A percentile compares a stretch with the other conserved stretches of the same genome.
phyloP scores from a whole-genome alignment of 2,797 vertebrate genomes.

The Sparus aurata region DNA sequence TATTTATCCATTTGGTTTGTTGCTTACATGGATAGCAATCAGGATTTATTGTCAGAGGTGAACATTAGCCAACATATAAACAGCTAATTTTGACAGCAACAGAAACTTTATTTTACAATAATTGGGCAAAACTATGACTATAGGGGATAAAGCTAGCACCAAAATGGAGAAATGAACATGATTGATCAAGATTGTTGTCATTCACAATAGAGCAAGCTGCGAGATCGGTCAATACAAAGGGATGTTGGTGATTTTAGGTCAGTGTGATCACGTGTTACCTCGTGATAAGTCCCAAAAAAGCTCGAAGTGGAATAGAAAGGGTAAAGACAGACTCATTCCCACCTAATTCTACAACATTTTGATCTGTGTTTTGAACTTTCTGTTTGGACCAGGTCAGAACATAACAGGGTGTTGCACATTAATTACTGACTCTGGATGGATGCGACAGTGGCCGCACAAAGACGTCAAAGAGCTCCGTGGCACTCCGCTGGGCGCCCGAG shows the following conservation, averaged over 20 bases:
- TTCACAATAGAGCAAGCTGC: not conserved
- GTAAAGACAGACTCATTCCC: not conserved
- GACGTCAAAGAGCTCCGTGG: conserved; percentile 53
- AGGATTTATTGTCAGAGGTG: not conserved
- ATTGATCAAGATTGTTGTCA: not conserved
- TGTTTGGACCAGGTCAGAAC: not conserved
- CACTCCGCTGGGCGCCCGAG: conserved; percentile 42
- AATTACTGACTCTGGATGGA: conserved; percentile 5
- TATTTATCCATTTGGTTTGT: conserved; percentile 1
- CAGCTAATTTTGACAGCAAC: not conserved
- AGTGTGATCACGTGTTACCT: not conserved
- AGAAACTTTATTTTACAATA: not conserved
- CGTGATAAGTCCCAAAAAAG: conserved; percentile 6
- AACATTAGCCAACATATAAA: not conserved
- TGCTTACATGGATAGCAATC: not conserved
- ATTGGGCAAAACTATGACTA: not conserved
- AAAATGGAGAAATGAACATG: not conserved
- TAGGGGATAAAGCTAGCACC: not conserved
- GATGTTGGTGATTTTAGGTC: not conserved
- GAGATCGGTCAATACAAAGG: not conserved
- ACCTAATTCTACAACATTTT: not conserved
- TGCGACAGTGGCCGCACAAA: conserved; percentile 36
- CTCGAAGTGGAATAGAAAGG: not conserved
- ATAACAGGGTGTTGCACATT: not conserved
- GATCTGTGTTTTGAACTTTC: not conserved